Evolutionary conservation across 2,113 vertebrate genomes (phyloP).

Genomic region (Nycticryphes semicollaris): DNA sequence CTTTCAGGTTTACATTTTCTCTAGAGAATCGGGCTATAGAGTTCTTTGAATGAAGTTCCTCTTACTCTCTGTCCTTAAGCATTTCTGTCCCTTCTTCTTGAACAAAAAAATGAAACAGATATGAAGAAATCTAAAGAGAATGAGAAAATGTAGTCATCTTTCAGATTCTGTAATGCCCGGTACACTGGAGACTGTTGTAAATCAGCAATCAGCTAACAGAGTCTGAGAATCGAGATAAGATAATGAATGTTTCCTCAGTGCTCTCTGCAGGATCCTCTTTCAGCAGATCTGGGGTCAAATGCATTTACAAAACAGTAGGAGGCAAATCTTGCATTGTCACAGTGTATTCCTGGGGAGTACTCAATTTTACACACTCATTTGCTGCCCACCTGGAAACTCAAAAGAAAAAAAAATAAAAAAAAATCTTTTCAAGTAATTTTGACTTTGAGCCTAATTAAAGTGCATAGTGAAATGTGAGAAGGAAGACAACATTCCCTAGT

Average conservation of each 20-base stretch:
- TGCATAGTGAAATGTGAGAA: not conserved
- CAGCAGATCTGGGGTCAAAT: conserved; percentile 21
- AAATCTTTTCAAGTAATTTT: not conserved
- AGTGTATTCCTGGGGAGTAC: not conserved
- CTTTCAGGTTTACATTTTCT: conserved; percentile 7
- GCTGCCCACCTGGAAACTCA: not conserved
- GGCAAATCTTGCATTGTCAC: not conserved
- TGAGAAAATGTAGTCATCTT: conserved; percentile 13
- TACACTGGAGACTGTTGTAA: not conserved
- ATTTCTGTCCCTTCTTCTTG: conserved; percentile 9
- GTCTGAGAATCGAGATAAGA: not conserved
- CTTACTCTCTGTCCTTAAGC: not conserved
- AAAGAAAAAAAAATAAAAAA: not conserved
- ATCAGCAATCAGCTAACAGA: conserved; percentile 16
- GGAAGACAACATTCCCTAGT: not conserved
- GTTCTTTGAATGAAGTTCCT: not conserved
- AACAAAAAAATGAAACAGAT: conserved; percentile 12
- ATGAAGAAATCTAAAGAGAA: conserved; percentile 7
- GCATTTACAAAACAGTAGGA: conserved; percentile 11
- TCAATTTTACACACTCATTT: conserved; percentile 4
- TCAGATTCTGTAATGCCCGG: not conserved
- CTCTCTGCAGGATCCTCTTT: conserved; percentile 12
- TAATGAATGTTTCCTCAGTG: not conserved
- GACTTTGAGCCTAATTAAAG: conserved; percentile 7
- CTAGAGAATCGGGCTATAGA: not conserved